Conservation (phyloP, 2,113 vertebrate species). For the Malurus melanocephalus region DNA sequence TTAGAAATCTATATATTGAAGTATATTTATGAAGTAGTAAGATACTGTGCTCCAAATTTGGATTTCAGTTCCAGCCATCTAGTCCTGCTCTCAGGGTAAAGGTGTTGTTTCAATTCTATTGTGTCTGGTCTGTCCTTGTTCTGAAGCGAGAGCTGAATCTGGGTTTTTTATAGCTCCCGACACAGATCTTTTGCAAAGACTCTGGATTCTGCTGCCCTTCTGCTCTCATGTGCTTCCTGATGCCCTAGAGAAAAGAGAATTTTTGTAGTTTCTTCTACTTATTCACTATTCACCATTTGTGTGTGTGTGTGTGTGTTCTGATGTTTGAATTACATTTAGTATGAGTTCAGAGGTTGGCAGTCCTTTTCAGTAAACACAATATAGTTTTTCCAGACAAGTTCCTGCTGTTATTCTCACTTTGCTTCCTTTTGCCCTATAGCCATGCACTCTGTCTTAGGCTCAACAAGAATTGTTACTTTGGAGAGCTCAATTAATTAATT, state of each 20-base stretch:
- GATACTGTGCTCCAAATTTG: background rate
- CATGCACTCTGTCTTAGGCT: background rate
- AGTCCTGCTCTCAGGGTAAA: accelerated
- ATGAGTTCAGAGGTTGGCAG: background rate
- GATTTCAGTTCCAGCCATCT: background rate
- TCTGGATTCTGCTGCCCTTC: background rate
- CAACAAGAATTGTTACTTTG: background rate
- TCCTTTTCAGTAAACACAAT: background rate
- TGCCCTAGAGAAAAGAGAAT: background rate
- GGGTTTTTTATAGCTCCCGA: background rate
- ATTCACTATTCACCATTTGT: accelerated
- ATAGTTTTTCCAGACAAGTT: background rate
- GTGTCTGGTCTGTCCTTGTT: background rate
- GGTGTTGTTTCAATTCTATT: background rate
- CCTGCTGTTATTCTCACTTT: background rate
- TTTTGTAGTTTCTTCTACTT: background rate
- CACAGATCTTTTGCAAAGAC: background rate
- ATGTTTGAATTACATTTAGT: background rate
- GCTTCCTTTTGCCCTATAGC: background rate
- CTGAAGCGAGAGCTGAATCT: background rate
- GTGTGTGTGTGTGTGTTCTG: background rate
- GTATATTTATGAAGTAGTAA: background rate
- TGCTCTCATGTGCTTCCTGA: background rate
- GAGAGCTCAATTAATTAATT: background rate
- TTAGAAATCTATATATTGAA: background rate